A percentile compares a stretch with the other conserved stretches of the same genome.
Conservation (phyloP, 2,113 vertebrate genomes). For the Sisor rabdophorus region DNA sequence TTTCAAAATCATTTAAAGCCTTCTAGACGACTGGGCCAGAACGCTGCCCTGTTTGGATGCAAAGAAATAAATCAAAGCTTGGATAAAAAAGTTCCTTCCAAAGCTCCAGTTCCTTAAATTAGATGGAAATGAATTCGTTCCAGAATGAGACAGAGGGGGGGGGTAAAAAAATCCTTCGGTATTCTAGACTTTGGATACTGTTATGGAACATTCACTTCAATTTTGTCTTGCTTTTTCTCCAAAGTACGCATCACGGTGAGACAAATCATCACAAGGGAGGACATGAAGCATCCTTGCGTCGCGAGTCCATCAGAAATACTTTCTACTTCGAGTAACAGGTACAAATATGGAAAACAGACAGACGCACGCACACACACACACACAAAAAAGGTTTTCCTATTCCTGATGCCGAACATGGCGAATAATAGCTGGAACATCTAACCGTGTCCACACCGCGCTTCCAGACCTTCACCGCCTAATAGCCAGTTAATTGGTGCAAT, state of each 20-base stretch:
- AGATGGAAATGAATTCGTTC: constrained; percentile 56
- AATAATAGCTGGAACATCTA: constrained; percentile 40
- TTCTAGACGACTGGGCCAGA: constrained; percentile 41
- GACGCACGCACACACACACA: constrained; percentile 13
- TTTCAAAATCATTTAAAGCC: constrained; percentile 54
- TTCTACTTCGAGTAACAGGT: constrained; percentile 22
- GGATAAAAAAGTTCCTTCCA: constrained; percentile 18
- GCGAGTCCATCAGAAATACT: constrained; percentile 14
- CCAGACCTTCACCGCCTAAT: constrained; percentile 50
- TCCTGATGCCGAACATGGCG: constrained; percentile 24
- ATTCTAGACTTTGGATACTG: constrained; percentile 34
- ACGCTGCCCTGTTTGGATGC: constrained; percentile 26
- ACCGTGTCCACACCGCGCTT: constrained; percentile 49
- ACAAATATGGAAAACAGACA: constrained; percentile 12
- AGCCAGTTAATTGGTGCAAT: constrained; percentile 51
- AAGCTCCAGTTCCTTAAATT: constrained; percentile 46
- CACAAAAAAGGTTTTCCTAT: too few species aligned
- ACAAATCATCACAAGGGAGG: constrained; percentile 36
- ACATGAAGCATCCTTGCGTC: constrained; percentile 14
- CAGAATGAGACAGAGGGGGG: constrained; percentile 43
- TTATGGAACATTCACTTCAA: constrained; percentile 45
- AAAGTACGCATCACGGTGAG: constrained; percentile 21
- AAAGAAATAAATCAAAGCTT: constrained; percentile 52
- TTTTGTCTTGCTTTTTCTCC: constrained; percentile 26
- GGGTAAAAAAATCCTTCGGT: constrained; percentile 35